Evolutionary conservation across 2,113 vertebrate species (phyloP), one percentile per base, ranked within the genome.

Genomic region (Microcebus tavaratra): DNA sequence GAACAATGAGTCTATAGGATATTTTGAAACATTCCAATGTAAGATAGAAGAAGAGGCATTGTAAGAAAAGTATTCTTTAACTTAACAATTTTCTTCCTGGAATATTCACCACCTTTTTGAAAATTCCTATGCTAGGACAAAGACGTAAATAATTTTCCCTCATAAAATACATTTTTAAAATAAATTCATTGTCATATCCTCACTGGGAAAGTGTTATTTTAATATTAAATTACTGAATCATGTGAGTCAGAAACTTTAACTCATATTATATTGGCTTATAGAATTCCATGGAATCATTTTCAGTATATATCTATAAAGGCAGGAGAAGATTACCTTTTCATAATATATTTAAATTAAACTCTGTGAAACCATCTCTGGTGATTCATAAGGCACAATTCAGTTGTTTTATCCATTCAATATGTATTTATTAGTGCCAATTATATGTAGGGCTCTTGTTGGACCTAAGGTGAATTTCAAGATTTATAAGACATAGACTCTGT

Each of bases 171-270:
- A 92, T 87, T 91, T 21, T 76, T 11, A 50, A 94, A 95, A 63
- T 50, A 96, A 92, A 93, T 79, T 73, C 31, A 67, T 81, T 4
- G 29, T 82, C 61, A 50, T 89, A 31, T 86, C 73, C 57, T 95
- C 68, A 20, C 17, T 65, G 34, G 75, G 79, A 73, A 27, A 53
- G 36, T 61, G 36, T 96, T 57, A 57, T 57, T 21, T 57, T 57
- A 57, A 57, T 78, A 90, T 93, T 96, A 91, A 88, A 82, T 95
- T 84, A 67, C 79, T 91, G 94, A 96, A 88, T 95, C 94, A 79
- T 42, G n/a, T 94, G 83, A 96, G 73, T 89, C 92, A 95, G 90
- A 90, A 73, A 50, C n/a, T 29, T 88, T 95, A 91, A 86, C 93
- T 88, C 70, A 90, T 95, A 90, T 65, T 85, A 63, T 86, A 76